Conservation (phyloP, 1,140 invertebrate genomes). For the Bicyclus anynana region DNA sequence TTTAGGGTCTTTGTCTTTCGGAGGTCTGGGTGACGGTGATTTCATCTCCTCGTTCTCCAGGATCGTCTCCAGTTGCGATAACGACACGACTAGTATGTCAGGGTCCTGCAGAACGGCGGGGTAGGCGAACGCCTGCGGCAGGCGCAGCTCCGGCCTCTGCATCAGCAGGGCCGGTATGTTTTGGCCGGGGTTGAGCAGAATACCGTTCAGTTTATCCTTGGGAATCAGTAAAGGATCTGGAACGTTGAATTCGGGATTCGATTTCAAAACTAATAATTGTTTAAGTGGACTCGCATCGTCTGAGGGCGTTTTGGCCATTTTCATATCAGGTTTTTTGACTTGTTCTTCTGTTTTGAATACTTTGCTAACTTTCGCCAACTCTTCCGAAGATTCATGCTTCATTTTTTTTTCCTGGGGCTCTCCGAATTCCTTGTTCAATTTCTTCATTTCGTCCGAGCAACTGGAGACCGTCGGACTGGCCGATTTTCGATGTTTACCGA, state of each 20-base stretch:
- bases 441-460: conserved; percentile 79
- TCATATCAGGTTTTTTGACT: conserved; percentile 45
- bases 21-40: conserved; percentile 55
- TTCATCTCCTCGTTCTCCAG: conserved; percentile 77
- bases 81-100: conserved; percentile 86
- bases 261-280: conserved; percentile 85
- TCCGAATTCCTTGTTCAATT: conserved; percentile 67
- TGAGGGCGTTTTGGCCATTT: conserved; percentile 48
- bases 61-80: conserved; percentile 86
- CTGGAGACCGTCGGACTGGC: conserved; percentile 79
- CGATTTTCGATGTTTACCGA: conserved; percentile 80
- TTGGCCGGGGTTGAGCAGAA: conserved; percentile 83
- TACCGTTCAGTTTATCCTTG: conserved; percentile 82
- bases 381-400: conserved; percentile 70
- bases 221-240: conserved; percentile 89
- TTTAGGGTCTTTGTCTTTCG: conserved; percentile 47
- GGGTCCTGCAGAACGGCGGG: conserved; percentile 86
- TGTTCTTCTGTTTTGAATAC: conserved; percentile 64
- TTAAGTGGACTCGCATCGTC: conserved; percentile 81
- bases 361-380: conserved; percentile 64
- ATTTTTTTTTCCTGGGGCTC: conserved; percentile 79
- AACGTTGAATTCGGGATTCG: conserved; percentile 82
- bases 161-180: conserved; percentile 87
- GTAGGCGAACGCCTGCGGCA: conserved; percentile 84
- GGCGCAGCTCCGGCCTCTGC: conserved; percentile 82